A percentile compares a stretch with the other conserved stretches of the same genome.
Evolutionary conservation across 2,888 invertebrate species (phyloP).

Genomic region (Cephalotes varians): DNA sequence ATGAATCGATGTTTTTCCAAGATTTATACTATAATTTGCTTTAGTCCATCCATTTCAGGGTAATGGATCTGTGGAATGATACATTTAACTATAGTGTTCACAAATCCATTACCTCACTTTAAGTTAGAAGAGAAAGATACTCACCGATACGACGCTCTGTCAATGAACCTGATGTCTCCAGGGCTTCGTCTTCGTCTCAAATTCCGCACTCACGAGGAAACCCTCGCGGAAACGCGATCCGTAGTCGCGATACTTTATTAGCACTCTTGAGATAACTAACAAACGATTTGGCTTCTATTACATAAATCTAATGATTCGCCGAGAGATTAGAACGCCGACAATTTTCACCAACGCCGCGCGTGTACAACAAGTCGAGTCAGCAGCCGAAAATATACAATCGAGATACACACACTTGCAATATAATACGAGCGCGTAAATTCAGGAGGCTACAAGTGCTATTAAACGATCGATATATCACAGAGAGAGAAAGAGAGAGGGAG

Average conservation of each 20-base stretch:
- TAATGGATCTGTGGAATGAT: slow-evolving; percentile 6
- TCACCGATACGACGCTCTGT: not conserved
- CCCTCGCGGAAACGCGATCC: not conserved
- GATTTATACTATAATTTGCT: not conserved
- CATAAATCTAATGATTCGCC: not conserved
- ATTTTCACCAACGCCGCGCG: not conserved
- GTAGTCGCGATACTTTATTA: not conserved
- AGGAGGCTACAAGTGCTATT: not conserved
- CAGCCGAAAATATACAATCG: not conserved
- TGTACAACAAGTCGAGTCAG: not conserved
- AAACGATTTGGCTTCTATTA: not conserved
- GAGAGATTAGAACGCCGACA: not conserved
- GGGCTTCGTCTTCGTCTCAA: not conserved
- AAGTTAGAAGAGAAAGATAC: not conserved
- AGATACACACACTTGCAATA: not conserved
- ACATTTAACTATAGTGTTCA: not conserved
- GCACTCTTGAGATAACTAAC: not conserved
- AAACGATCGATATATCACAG: not conserved
- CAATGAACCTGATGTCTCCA: not conserved
- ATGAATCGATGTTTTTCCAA: not conserved
- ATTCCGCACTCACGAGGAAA: not conserved
- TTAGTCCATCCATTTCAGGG: not conserved
- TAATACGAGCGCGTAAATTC: not conserved
- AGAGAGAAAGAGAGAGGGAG: too few relatives aligned
- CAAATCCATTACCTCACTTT: not conserved